A percentile compares a stretch with the other conserved stretches of the same genome.
These are phyloP conservation scores for Danionella cerebrum DNA, from an alignment of 2,113 vertebrate genomes.

Conservation along the genomic window DNA sequence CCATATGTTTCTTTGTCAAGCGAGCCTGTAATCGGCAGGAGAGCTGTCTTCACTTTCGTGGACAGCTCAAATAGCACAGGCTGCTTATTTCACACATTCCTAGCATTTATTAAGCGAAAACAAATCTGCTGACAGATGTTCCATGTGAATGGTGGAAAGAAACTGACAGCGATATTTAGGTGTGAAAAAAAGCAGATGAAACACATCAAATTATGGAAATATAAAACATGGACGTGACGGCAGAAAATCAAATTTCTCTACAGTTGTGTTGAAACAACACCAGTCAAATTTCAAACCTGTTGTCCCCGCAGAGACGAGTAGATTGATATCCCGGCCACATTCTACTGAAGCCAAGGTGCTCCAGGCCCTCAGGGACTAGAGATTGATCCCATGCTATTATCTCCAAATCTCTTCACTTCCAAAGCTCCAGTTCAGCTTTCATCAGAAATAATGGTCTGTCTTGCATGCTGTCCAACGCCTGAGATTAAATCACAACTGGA, in stretches of 20 bases:
- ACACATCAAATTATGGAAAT: conserved; percentile 14
- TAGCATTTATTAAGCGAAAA: not conserved
- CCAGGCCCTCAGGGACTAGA: conserved; percentile 1
- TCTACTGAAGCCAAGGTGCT: not conserved
- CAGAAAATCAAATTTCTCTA: not conserved
- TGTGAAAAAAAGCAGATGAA: not conserved
- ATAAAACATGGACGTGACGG: too few species aligned
- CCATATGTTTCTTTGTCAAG: not conserved
- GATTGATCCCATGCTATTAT: conserved; percentile 13
- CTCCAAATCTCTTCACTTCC: conserved; percentile 14
- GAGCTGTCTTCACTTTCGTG: not conserved
- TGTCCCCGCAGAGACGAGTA: not conserved
- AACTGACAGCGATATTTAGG: not conserved
- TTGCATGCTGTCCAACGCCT: conserved; percentile 17
- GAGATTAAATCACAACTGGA: conserved; percentile 15
- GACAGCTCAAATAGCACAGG: not conserved
- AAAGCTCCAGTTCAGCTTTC: not conserved
- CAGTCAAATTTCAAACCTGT: not conserved
- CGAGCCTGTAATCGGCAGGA: not conserved
- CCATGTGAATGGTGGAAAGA: not conserved
- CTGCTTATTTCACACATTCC: not conserved
- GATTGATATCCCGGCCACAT: not conserved
- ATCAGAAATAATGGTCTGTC: conserved; percentile 20
- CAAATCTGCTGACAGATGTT: conserved; percentile 13
- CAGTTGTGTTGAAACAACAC: not conserved